A percentile compares a stretch with the other conserved stretches of the same genome.
phyloP scores from a whole-genome alignment of 2,888 invertebrate species.

The Ctenicera cuprea region DNA sequence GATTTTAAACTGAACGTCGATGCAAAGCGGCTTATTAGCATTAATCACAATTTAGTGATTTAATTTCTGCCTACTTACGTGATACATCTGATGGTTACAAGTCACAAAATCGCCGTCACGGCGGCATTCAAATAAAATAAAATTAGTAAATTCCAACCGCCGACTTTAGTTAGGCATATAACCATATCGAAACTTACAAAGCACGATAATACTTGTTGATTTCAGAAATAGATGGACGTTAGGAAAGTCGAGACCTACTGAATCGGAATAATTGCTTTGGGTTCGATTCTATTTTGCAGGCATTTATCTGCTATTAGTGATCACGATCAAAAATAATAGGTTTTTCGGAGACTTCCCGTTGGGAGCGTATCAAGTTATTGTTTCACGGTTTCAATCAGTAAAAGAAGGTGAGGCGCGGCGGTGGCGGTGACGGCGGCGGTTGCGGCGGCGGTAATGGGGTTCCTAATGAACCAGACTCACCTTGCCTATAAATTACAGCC shows the following conservation, averaged over 20 bases:
- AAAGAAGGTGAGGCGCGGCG: conserved; percentile 49
- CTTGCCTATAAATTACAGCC: conserved; percentile 73
- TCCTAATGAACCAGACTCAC: conserved; percentile 73
- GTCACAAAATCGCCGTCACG: conserved; percentile 11
- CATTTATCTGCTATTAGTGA: conserved; percentile 27
- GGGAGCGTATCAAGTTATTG: conserved; percentile 39
- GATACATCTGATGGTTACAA: conserved; percentile 19
- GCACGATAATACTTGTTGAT: conserved; percentile 21
- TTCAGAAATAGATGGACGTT: conserved; percentile 7
- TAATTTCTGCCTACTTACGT: conserved; percentile 36
- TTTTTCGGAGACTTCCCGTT: conserved; percentile 31
- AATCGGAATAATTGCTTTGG: conserved; percentile 19
- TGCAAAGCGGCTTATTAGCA: conserved; percentile 39
- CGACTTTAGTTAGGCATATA: background rate
- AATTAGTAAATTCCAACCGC: conserved; percentile 16
- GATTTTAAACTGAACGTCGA: conserved; percentile 23
- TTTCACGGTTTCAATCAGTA: conserved; percentile 48
- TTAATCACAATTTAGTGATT: conserved; percentile 41
- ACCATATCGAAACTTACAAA: background rate
- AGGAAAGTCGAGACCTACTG: conserved; percentile 1
- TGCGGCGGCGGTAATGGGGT: conserved; percentile 66
- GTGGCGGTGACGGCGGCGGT: conserved; percentile 57
- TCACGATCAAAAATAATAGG: conserved; percentile 33
- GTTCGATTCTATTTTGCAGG: conserved; percentile 26
- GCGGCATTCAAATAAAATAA: conserved; percentile 15